Conservation (phyloP, 2,797 vertebrate species). For the Setipinna tenuifilis region DNA sequence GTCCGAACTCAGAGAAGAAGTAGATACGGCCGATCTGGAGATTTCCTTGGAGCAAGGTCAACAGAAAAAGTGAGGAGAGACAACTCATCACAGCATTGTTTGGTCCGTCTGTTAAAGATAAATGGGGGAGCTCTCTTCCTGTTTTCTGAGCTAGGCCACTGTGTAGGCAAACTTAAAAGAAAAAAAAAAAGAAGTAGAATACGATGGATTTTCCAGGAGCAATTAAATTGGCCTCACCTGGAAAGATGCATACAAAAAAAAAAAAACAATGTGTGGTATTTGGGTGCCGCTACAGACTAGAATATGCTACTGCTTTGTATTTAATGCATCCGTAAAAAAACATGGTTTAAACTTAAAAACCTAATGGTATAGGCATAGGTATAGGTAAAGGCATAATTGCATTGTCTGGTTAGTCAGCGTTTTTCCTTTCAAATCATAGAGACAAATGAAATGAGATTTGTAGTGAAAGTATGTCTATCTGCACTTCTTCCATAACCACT, state of each 20-base stretch:
- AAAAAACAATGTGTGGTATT: not conserved
- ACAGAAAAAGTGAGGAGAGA: not conserved
- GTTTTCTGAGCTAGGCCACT: not conserved
- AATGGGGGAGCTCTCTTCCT: not conserved
- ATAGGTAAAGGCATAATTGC: not conserved
- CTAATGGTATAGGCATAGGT: not conserved
- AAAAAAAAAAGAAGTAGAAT: not conserved
- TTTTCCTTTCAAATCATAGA: too few relatives aligned
- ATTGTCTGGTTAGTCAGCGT: not conserved
- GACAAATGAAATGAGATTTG: not conserved
- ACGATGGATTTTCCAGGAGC: not conserved
- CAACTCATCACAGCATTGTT: not conserved
- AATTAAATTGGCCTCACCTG: not conserved
- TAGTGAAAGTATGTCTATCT: not conserved
- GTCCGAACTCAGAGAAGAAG: not conserved
- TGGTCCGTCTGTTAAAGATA: not conserved
- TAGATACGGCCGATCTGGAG: not conserved
- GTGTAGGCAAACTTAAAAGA: not conserved
- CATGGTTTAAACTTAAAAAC: not conserved
- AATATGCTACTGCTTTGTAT: not conserved
- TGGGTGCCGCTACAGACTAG: not conserved
- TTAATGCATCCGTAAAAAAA: constrained; percentile 68
- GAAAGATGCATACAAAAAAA: too few relatives aligned
- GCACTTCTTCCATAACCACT: not conserved
- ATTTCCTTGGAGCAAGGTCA: not conserved